These are phyloP conservation scores for Brienomyrus longianalis DNA, from an alignment of 2,113 vertebrate genomes.

Conservation along the genomic window DNA sequence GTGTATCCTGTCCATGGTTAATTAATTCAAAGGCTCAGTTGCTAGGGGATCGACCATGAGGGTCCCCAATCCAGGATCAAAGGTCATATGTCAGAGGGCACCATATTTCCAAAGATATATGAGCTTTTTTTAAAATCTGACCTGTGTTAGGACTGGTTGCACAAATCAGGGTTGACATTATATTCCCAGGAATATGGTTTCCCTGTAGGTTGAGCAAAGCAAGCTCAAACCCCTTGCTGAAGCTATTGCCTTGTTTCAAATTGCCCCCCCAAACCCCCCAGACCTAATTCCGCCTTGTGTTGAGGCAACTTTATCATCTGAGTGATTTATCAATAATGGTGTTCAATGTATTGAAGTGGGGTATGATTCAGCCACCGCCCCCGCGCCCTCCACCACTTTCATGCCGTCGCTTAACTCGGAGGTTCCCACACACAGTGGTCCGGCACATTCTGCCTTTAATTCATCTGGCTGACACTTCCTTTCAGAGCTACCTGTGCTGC, in stretches of 20 bases:
- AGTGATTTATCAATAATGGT: background rate
- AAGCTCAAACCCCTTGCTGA: conserved; percentile 6
- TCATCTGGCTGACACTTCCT: background rate
- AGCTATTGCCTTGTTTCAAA: background rate
- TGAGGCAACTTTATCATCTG: background rate
- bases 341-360: background rate
- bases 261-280: background rate
- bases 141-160: background rate
- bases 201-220: background rate
- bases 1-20: conserved; percentile 38
- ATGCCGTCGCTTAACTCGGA: background rate
- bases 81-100: conserved; percentile 39
- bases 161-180: background rate
- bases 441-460: background rate
- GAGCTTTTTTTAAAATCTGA: conserved; percentile 1
- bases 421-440: background rate
- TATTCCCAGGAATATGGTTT: background rate
- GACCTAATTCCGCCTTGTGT: background rate
- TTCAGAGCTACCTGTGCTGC: background rate
- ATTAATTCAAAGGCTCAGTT: conserved; percentile 46
- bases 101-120: conserved; percentile 7
- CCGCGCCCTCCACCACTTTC: background rate
- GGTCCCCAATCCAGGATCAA: conserved; percentile 23
- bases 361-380: background rate
- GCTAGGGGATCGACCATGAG: conserved; percentile 27